Evolutionary conservation across 2,888 invertebrate genomes (phyloP).

Genomic region (Cephonodes hylas): DNA sequence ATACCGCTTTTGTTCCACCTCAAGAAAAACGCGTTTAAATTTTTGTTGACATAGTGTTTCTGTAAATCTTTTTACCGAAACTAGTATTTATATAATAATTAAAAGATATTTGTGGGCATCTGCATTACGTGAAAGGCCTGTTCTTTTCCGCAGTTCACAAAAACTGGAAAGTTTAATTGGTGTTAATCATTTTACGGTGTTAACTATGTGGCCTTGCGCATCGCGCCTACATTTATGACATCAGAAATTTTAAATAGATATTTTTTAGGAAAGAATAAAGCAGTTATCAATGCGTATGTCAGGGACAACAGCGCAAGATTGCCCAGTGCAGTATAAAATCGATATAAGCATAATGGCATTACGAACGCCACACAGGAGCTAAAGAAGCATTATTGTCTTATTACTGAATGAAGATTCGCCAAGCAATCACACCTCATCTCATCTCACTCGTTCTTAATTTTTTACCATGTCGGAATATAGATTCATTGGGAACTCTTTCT

Average conservation of each 20-base stretch:
- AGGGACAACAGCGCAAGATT: constrained; percentile 8
- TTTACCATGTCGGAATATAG: neutral
- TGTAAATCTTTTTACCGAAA: constrained; percentile 10
- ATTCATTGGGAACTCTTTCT: neutral
- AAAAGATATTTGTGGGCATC: neutral
- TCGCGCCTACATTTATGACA: constrained; percentile 71
- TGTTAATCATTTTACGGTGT: constrained; percentile 37
- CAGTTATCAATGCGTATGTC: constrained; percentile 37
- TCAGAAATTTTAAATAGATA: constrained; percentile 76
- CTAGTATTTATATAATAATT: constrained; percentile 11
- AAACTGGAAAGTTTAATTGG: constrained; percentile 34
- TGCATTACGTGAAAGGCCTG: neutral
- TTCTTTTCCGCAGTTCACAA: constrained; percentile 16
- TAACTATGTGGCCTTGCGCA: constrained; percentile 57
- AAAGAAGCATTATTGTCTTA: no score
- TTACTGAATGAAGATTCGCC: no score
- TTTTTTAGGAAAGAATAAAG: constrained; percentile 44
- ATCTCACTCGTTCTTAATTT: no score
- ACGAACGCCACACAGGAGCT: neutral
- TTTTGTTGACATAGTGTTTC: constrained; percentile 58
- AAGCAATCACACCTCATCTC: no score
- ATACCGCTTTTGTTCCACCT: constrained; percentile 6
- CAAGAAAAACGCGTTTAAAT: constrained; percentile 25
- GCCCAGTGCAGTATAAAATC: constrained; percentile 1
- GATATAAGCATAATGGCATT: neutral